Base-by-base conservation (phyloP, 2,797 vertebrate genomes). In the Odontamblyopus lacepedii region DNA sequence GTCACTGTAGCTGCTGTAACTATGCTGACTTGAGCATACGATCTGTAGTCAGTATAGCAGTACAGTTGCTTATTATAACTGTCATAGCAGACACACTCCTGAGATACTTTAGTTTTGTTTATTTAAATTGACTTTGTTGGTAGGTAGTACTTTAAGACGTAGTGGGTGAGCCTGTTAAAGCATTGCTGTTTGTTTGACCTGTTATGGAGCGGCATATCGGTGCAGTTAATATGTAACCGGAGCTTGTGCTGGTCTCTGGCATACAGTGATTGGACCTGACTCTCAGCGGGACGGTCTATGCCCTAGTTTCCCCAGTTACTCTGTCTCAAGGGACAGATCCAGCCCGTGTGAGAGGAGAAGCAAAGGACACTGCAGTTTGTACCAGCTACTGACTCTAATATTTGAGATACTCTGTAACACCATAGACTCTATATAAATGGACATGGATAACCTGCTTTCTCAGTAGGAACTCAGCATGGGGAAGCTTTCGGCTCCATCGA, bases 271-370 rank as follows among this genome's bases (percentile, higher is more conserved):
- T 63, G 77, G 44, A 72, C 71, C 72, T 12, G 26, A 48, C 29
- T 89, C 86, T 85, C 83, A 71, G 71, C 32, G 72, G 86, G 56
- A 69, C 67, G 11, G 68, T 78, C 78, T 71, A 71, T 90, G 91
- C 81, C 88, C 87, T 89, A 88, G 85, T 89, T 91, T 89, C 87
- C 80, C 78, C 70, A 68, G 83, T 69, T 84, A 67, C 78, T 51
- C 75, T 19, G 75, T 89, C 88, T 85, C 91, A 41, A 61, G 87
- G 82, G 90, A 88, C 81, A 68, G 78, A 69, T 70, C 79, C 12
- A 72, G 76, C 83, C 79, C 75, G 81, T 88, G 86, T 88, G 87
- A 87, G 85, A 88, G 83, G 82, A 76, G 85, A 44, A 84, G 74
- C 78, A 80, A 86, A 70, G 75, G 74, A 73, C 71, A 72, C 68